phyloP scores from a whole-genome alignment of 2,113 vertebrate genomes.

The Carassius carassius region DNA sequence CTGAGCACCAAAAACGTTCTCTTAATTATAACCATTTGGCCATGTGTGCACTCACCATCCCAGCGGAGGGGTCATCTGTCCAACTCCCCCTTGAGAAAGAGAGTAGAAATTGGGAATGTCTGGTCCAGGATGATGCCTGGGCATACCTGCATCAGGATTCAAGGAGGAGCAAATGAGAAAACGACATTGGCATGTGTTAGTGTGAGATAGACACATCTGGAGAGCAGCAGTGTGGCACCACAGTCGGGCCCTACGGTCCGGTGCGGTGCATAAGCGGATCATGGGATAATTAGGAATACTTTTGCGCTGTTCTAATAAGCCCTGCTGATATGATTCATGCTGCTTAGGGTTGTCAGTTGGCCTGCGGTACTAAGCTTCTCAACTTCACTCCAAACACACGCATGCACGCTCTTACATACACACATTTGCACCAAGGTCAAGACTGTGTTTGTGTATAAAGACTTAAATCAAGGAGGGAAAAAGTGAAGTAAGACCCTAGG shows the following conservation, averaged over 20 bases:
- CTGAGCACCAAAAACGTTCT: neutral
- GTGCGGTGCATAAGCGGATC: conserved; percentile 76
- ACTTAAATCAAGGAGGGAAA: conserved; percentile 39
- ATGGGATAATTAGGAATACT: conserved; percentile 84
- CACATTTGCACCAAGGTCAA: conserved; percentile 6
- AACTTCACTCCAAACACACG: conserved; percentile 64
- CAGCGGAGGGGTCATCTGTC: conserved; percentile 95
- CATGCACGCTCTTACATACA: conserved; percentile 19
- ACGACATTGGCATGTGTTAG: neutral
- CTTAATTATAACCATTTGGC: conserved; percentile 15
- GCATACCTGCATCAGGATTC: conserved; percentile 81
- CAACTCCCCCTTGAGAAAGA: conserved; percentile 91
- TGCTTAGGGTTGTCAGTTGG: conserved; percentile 76
- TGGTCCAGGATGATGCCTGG: conserved; percentile 90
- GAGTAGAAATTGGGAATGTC: conserved; percentile 97
- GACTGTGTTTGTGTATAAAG: conserved; percentile 5
- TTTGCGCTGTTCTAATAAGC: conserved; percentile 77
- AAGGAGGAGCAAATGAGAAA: neutral
- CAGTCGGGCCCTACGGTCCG: conserved; percentile 6
- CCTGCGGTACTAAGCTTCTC: neutral
- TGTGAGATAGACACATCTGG: conserved; percentile 29
- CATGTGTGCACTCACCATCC: conserved; percentile 86
- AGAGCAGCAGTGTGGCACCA: conserved; percentile 35
- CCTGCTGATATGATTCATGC: conserved; percentile 85
- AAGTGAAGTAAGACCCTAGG: neutral